A percentile compares a stretch with the other conserved stretches of the same genome.
These are phyloP conservation scores for Stegodyphus mimosarum DNA, from an alignment of 1,140 invertebrate species.

Conservation along the genomic window DNA sequence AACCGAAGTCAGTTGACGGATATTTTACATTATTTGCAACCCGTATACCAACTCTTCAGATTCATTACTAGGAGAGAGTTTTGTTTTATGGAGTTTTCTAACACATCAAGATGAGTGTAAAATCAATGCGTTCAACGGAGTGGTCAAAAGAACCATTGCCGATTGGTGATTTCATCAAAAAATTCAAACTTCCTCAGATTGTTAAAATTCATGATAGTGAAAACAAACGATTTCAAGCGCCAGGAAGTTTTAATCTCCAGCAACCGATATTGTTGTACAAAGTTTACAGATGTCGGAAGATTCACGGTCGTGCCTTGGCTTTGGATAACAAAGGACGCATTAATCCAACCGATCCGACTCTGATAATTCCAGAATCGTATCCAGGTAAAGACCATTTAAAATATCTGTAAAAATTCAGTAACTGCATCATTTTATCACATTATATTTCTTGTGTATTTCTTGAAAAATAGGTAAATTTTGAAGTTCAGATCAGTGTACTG, in stretches of 20 bases:
- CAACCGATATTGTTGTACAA: conserved; percentile 60
- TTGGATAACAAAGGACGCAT: conserved; percentile 34
- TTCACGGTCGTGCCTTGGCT: conserved; percentile 45
- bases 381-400: conserved; percentile 32
- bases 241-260: conserved; percentile 45
- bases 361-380: conserved; percentile 62
- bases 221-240: conserved; percentile 36
- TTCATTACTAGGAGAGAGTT: not conserved
- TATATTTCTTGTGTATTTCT: not conserved
- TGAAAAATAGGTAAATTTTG: not conserved
- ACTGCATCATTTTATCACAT: not conserved
- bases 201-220: conserved; percentile 60
- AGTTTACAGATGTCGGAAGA: conserved; percentile 54
- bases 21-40: not conserved
- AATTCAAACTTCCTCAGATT: conserved; percentile 52
- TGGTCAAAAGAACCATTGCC: conserved; percentile 37
- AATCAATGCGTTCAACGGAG: not conserved
- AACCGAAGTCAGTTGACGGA: not conserved
- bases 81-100: not conserved
- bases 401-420: not conserved
- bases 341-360: conserved; percentile 37
- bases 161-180: conserved; percentile 46
- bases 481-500: not conserved
- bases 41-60: no score
- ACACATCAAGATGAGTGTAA: not conserved